Evolutionary conservation across 2,888 invertebrate species (phyloP).

Genomic region (Idaea aversata): DNA sequence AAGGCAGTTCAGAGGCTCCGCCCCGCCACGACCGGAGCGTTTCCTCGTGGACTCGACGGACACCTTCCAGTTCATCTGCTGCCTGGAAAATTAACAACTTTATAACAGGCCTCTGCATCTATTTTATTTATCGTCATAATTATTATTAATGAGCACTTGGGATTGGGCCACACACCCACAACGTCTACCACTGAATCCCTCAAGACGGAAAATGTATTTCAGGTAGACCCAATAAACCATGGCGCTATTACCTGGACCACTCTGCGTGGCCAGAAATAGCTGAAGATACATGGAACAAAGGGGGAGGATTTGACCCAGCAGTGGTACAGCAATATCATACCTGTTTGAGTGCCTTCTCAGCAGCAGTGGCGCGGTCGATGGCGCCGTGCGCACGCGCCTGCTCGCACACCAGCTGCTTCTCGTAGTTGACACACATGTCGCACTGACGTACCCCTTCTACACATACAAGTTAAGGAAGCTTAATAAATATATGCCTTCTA

Average conservation of each 20-base stretch:
- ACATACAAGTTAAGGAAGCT: background rate
- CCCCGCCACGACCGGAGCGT: conserved; percentile 62
- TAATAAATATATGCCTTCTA: no score
- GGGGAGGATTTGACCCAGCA: no score
- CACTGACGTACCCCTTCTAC: conserved; percentile 69
- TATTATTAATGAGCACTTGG: no score
- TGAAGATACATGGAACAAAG: no score
- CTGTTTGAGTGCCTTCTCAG: conserved; percentile 59
- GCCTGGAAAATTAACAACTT: conserved; percentile 41
- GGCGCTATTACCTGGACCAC: no score
- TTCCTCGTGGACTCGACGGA: conserved; percentile 75
- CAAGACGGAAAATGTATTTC: no score
- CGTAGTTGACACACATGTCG: conserved; percentile 93
- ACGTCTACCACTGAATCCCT: no score
- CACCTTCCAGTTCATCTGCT: conserved; percentile 72
- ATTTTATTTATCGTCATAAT: no score
- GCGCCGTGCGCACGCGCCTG: conserved; percentile 80
- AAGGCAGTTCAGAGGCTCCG: conserved; percentile 35
- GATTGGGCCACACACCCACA: no score
- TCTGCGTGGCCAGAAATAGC: no score
- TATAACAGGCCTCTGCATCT: no score
- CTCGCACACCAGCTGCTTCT: conserved; percentile 89
- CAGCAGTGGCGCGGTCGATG: conserved; percentile 39
- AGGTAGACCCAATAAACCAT: no score
- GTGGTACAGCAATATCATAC: conserved; percentile 32